A percentile compares a stretch with the other conserved stretches of the same genome.
phyloP scores from a whole-genome alignment of 1,140 invertebrate species.

The Sogatella furcifera region DNA sequence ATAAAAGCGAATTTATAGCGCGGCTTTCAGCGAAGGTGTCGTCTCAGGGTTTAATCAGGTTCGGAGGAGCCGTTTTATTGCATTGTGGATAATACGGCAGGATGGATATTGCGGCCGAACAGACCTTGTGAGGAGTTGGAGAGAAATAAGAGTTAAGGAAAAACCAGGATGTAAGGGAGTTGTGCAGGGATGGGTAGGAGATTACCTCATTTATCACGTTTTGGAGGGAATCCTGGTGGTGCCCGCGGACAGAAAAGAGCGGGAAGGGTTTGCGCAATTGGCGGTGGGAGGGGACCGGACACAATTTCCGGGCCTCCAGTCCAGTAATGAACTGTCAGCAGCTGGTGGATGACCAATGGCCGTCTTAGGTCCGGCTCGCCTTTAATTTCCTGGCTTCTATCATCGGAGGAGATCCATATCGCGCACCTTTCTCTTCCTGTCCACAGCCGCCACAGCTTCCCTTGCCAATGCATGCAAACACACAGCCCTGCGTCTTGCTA shows the following conservation, averaged over 20 bases:
- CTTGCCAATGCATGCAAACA: not conserved
- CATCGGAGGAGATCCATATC: not conserved
- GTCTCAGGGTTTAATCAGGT: no score
- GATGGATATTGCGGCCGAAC: not conserved
- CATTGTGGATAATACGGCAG: not conserved
- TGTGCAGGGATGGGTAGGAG: not conserved
- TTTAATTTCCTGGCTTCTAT: slow-evolving; percentile 2
- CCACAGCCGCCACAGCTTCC: not conserved
- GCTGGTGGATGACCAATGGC: not conserved
- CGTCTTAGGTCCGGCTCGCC: not conserved
- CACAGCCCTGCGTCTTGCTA: no score
- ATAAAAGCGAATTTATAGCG: no score
- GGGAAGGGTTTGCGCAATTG: not conserved
- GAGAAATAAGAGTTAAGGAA: slow-evolving; percentile 2
- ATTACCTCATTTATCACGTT: slow-evolving; percentile 4
- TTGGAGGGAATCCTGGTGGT: not conserved
- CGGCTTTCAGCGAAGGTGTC: no score
- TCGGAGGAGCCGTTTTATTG: not conserved
- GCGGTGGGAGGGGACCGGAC: not conserved
- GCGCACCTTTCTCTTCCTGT: not conserved
- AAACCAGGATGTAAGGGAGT: not conserved
- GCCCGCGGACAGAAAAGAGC: slow-evolving; percentile 1
- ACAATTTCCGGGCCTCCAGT: not conserved
- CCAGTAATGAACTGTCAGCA: not conserved
- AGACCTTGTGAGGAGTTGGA: not conserved